Evolutionary conservation across 1,140 invertebrate genomes (phyloP).

Genomic region (Amphibalanus amphitrite): DNA sequence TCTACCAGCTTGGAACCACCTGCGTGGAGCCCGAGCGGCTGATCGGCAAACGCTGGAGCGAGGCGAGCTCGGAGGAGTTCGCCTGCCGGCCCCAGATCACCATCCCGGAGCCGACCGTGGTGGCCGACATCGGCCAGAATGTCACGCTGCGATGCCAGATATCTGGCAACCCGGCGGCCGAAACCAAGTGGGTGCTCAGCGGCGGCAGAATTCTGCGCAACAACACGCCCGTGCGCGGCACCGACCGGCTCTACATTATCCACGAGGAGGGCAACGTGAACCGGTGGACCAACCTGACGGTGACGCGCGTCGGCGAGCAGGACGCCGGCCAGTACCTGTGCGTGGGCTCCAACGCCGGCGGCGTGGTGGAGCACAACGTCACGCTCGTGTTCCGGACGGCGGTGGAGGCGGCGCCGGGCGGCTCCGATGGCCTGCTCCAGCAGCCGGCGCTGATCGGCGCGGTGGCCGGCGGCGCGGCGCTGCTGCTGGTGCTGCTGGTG

Average conservation of each 20-base stretch:
- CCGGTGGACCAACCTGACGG: constrained; percentile 56
- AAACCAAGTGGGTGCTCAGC: constrained; percentile 51
- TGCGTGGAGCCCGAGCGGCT: constrained; percentile 41
- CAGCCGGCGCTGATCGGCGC: constrained; percentile 39
- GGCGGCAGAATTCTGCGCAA: constrained; percentile 46
- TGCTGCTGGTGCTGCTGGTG: constrained; percentile 20
- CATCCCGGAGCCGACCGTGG: constrained; percentile 37
- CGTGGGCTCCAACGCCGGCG: constrained; percentile 59
- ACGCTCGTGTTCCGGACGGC: constrained; percentile 42
- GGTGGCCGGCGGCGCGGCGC: constrained; percentile 31
- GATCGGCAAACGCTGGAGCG: constrained; percentile 42
- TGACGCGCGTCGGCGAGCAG: constrained; percentile 42
- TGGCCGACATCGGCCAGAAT: constrained; percentile 51
- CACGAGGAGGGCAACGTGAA: constrained; percentile 25
- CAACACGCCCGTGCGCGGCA: constrained; percentile 18
- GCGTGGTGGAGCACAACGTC: constrained; percentile 44
- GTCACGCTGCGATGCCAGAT: constrained; percentile 63
- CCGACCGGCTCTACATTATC: constrained; percentile 17
- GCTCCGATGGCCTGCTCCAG: constrained; percentile 36
- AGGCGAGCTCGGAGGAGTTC: constrained; percentile 44
- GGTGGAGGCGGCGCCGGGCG: constrained; percentile 42
- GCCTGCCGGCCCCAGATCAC: constrained; percentile 50
- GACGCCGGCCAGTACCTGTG: constrained; percentile 74
- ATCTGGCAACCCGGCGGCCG: constrained; percentile 61
- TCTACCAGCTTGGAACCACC: constrained; percentile 42